Percentiles rank a stretch among this genome's conserved stretches.
Conservation (phyloP, 1,140 invertebrate genomes). For the Aporrectodea caliginosa region DNA sequence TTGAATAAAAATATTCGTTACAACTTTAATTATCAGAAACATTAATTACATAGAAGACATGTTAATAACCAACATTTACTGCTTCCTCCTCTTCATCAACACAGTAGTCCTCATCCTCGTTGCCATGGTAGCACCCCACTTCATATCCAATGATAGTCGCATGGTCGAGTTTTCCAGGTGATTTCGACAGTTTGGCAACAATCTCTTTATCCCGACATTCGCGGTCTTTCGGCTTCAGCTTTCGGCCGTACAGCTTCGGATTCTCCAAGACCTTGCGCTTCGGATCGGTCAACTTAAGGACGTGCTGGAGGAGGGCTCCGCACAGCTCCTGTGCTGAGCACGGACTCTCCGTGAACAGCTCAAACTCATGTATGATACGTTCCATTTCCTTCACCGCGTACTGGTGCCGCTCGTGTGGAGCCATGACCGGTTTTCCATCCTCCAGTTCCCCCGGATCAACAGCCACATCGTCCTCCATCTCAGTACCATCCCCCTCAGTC, state of each 20-base stretch:
- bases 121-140: conserved; percentile 56
- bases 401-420: conserved; percentile 52
- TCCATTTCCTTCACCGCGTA: conserved; percentile 57
- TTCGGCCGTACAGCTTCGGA: conserved; percentile 48
- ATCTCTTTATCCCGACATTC: conserved; percentile 50
- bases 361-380: conserved; percentile 52
- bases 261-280: conserved; percentile 53
- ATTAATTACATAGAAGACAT: no score
- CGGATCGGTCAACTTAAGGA: conserved; percentile 49
- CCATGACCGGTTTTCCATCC: conserved; percentile 50
- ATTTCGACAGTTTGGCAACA: conserved; percentile 54
- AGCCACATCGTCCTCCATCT: neutral
- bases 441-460: conserved; percentile 5
- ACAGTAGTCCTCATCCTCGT: conserved; percentile 33
- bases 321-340: conserved; percentile 55
- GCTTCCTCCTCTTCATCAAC: conserved; percentile 7
- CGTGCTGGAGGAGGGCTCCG: conserved; percentile 53
- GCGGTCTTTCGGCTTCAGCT: conserved; percentile 46
- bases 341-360: conserved; percentile 49
- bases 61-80: no score
- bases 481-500: neutral
- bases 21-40: no score
- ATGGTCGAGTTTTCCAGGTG: conserved; percentile 90
- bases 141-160: conserved; percentile 80
- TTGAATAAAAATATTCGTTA: no score